Evolutionary conservation across 2,888 invertebrate species (phyloP).

Genomic region (Carpatolechia fugitivella): DNA sequence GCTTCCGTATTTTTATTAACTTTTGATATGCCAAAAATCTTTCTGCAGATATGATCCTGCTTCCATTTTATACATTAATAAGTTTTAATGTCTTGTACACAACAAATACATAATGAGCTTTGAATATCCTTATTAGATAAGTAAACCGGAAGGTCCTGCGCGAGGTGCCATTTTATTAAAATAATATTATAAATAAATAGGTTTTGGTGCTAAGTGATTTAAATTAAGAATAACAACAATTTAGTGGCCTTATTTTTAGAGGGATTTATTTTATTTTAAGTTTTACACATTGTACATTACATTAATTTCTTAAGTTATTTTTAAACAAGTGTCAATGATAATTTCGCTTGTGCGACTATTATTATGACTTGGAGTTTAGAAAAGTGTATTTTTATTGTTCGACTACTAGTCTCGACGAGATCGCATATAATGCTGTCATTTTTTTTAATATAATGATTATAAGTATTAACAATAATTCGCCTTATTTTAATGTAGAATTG

Average conservation of each 20-base stretch:
- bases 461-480: constrained; percentile 63
- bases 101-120: constrained; percentile 20
- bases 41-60: constrained; percentile 32
- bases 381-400: constrained; percentile 45
- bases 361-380: not conserved
- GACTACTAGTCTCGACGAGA: constrained; percentile 65
- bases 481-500: constrained; percentile 50
- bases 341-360: constrained; percentile 1
- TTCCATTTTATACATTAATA: constrained; percentile 28
- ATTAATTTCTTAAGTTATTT: constrained; percentile 35
- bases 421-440: constrained; percentile 69
- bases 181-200: constrained; percentile 2
- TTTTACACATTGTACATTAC: constrained; percentile 66
- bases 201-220: constrained; percentile 10
- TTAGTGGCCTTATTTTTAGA: constrained; percentile 58
- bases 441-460: constrained; percentile 40
- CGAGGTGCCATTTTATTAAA: constrained; percentile 36
- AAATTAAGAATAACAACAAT: not conserved
- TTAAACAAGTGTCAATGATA: constrained; percentile 42
- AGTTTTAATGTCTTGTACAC: not conserved
- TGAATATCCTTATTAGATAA: constrained; percentile 14
- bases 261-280: constrained; percentile 31
- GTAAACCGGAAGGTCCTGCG: constrained; percentile 19
- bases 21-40: not conserved
- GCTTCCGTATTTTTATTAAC: not conserved